phyloP scores from a whole-genome alignment of 2,113 vertebrate genomes.

The Rhinolophus sinicus region DNA sequence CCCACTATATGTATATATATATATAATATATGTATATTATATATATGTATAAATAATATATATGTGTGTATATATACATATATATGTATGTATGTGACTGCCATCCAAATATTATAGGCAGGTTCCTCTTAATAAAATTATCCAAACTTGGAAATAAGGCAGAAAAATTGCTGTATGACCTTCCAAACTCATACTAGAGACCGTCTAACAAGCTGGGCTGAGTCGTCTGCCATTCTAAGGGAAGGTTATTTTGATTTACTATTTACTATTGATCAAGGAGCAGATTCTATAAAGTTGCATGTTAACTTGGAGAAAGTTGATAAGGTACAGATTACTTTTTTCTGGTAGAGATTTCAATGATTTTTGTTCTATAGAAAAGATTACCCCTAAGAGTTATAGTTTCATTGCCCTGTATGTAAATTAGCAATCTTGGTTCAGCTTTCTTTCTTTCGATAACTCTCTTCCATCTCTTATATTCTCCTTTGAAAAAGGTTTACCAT shows the following conservation, averaged over 20 bases:
- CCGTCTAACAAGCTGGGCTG: neutral
- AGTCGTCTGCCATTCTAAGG: neutral
- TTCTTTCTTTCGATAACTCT: neutral
- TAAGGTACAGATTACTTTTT: slow-evolving; percentile 28
- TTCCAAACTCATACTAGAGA: neutral
- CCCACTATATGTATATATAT: neutral
- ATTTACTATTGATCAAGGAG: neutral
- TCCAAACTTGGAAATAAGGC: slow-evolving; percentile 22
- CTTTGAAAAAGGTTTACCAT: slow-evolving; percentile 31
- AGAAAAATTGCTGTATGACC: neutral
- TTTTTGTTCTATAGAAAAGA: slow-evolving; percentile 37
- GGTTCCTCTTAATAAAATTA: neutral
- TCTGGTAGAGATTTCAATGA: neutral
- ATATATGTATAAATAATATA: too few species aligned
- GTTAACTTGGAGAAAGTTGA: slow-evolving; percentile 9
- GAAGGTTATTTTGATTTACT: slow-evolving; percentile 15
- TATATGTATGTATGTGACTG: neutral
- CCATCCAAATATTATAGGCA: neutral
- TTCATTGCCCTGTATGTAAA: slow-evolving; percentile 46
- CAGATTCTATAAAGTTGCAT: neutral
- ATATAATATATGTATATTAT: too few species aligned
- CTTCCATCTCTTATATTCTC: slow-evolving; percentile 22
- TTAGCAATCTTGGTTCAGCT: slow-evolving; percentile 42
- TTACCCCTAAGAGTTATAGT: neutral
- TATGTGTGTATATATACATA: neutral